Evolutionary conservation across 2,113 vertebrate species (phyloP).

Genomic region (Tragelaphus scriptus): DNA sequence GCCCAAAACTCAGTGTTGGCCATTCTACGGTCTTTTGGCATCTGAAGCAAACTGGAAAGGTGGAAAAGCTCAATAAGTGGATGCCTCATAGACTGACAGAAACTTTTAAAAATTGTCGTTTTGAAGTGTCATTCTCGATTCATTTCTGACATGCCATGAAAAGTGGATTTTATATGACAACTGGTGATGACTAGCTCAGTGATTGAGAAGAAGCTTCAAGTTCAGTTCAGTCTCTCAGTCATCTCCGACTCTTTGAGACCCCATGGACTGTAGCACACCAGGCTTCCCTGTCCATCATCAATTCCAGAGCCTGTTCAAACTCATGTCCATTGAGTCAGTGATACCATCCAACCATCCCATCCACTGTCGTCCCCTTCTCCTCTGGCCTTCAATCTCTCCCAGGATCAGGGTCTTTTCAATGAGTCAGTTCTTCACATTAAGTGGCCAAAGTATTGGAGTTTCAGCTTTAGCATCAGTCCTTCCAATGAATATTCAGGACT

Average conservation of each 20-base stretch:
- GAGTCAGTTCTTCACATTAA: not conserved
- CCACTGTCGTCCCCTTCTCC: not conserved
- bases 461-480: not conserved
- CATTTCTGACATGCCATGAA: not conserved
- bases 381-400: not conserved
- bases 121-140: not conserved
- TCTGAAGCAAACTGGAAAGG: not conserved
- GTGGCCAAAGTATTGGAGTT: not conserved
- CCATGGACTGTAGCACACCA: not conserved
- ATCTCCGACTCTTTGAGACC: not conserved
- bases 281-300: not conserved
- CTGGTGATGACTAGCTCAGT: not conserved
- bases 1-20: not conserved
- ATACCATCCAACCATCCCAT: not conserved
- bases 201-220: not conserved
- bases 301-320: not conserved
- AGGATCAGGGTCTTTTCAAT: not conserved
- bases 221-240: not conserved
- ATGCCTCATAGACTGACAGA: not conserved
- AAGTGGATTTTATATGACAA: not conserved
- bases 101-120: not conserved
- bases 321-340: not conserved
- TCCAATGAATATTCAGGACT: not conserved
- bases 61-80: not conserved
- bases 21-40: accelerated